Evolutionary conservation across 2,797 vertebrate genomes (phyloP).

Genomic region (Anabas testudineus): DNA sequence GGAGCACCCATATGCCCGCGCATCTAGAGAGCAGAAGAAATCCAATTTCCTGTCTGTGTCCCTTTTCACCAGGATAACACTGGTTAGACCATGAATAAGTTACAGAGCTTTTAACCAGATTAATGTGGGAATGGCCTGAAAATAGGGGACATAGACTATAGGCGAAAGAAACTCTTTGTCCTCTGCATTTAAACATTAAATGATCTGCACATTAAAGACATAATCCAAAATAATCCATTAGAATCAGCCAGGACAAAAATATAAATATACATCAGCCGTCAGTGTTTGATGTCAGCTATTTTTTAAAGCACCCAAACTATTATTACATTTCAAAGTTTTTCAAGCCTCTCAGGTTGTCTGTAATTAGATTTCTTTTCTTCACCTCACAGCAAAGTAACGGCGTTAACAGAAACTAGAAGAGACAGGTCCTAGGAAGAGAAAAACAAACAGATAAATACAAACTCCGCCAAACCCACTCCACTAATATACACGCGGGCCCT

Average conservation of each 20-base stretch:
- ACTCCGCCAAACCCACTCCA: conserved; percentile 22
- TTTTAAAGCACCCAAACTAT: conserved; percentile 27
- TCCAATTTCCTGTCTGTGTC: conserved; percentile 70
- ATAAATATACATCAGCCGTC: conserved; percentile 19
- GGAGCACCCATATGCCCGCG: conserved; percentile 42
- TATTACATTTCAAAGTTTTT: conserved; percentile 40
- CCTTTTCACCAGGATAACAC: conserved; percentile 47
- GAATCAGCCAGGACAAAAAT: conserved; percentile 16
- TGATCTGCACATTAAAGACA: conserved; percentile 20
- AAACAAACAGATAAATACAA: conserved; percentile 58
- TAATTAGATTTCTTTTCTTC: conserved; percentile 51
- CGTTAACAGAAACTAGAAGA: conserved; percentile 43
- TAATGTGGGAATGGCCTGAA: conserved; percentile 16
- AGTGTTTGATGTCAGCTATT: conserved; percentile 24
- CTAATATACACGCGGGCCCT: conserved; percentile 15
- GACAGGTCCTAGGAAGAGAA: conserved; percentile 36
- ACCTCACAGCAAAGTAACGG: conserved; percentile 27
- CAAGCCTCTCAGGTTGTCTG: conserved; percentile 16
- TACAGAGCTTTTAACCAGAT: conserved; percentile 48
- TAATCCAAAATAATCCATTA: conserved; percentile 16
- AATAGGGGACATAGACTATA: background rate
- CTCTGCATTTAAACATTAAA: background rate
- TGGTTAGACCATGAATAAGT: conserved; percentile 33
- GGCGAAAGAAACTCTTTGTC: background rate
- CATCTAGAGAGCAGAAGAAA: conserved; percentile 56